Percentiles rank a stretch among this genome's conserved stretches.
These are phyloP conservation scores for Heterodera filipjevi DNA, from an alignment of 2,888 invertebrate genomes.

Conservation along the genomic window DNA sequence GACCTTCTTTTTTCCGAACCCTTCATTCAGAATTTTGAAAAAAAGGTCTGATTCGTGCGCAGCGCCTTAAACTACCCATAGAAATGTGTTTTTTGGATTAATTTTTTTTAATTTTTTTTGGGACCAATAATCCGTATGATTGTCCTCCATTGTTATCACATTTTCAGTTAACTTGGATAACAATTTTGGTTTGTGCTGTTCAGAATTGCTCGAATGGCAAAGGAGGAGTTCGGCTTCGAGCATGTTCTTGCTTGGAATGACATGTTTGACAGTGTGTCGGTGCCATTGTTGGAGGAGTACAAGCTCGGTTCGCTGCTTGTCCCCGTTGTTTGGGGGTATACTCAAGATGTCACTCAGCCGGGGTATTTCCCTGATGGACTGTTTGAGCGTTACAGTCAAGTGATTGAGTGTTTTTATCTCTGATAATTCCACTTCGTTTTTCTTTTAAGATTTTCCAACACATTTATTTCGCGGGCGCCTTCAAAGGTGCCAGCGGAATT, in stretches of 20 bases:
- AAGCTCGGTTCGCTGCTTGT: constrained; percentile 43
- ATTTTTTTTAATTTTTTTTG: too few species aligned
- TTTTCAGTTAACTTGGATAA: too few species aligned
- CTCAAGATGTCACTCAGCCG: constrained; percentile 49
- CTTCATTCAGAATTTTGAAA: too few species aligned
- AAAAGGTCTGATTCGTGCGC: too few species aligned
- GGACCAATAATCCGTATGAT: too few species aligned
- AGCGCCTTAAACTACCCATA: too few species aligned
- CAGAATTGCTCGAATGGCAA: constrained; percentile 45
- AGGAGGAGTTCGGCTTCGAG: constrained; percentile 44
- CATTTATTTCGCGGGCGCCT: constrained; percentile 83
- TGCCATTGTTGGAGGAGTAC: constrained; percentile 42
- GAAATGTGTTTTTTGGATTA: too few species aligned
- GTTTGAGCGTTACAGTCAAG: constrained; percentile 50
- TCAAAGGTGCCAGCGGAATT: constrained; percentile 82
- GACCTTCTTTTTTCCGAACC: too few species aligned
- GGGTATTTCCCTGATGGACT: constrained; percentile 60
- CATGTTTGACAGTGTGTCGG: constrained; percentile 55
- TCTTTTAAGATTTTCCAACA: constrained; percentile 71
- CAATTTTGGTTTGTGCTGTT: neutral
- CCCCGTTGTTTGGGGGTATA: constrained; percentile 60
- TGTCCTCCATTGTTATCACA: too few species aligned
- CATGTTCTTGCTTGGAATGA: constrained; percentile 61
- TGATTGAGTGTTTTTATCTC: constrained; percentile 16
- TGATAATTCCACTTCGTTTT: neutral